Base-by-base conservation (phyloP, 2,888 invertebrate genomes). In the Epirrita christyi region DNA sequence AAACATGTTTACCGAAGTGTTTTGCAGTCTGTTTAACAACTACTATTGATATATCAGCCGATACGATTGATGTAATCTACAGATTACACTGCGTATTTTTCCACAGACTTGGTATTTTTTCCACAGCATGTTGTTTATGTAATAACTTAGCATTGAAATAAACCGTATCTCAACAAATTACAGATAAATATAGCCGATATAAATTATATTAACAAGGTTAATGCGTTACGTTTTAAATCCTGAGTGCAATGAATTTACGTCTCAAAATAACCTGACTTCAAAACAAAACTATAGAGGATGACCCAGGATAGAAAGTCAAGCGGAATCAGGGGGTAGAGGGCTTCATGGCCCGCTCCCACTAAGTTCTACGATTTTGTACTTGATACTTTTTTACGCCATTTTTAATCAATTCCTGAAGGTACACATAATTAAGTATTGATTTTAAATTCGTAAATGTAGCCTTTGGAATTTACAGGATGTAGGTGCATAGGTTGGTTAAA, bases 11-110 rank as follows among this genome's bases (percentile, higher is more conserved):
- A 65, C 58, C 44, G 32, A 54, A 41, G 41, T 55, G 50, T 66
- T 64, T 70, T 60, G 62, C 56, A 64, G 69, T 68, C 64, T 68
- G 68, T 55, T 71, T 67, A 68, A 51, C 47, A 55, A 71, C 67
- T 63, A 68, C 68, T 63, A 62, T 63, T 58, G 59, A 69, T 67
- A 59, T 45, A 58, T 59, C 44, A 52, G 11, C 52, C 55, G 61
- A 70, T 70, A 71, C 52, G 61, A 63, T 58, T 56, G 61, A 64
- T 15, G 57, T 72, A 67, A 78, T 78, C 78, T 59, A 59, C 55
- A 51, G 66, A 70, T 67, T 65, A 66, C 59, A 63, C 59, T 59
- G 49, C 59, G 75, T 71, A 76, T 51, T 75, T 79, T 75, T 78
- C 73, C 76, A 67, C 61, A 63, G 59, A 64, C 64, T 66, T 59